Base-by-base conservation (phyloP, 2,113 vertebrate genomes). In the Callithrix jacchus region DNA sequence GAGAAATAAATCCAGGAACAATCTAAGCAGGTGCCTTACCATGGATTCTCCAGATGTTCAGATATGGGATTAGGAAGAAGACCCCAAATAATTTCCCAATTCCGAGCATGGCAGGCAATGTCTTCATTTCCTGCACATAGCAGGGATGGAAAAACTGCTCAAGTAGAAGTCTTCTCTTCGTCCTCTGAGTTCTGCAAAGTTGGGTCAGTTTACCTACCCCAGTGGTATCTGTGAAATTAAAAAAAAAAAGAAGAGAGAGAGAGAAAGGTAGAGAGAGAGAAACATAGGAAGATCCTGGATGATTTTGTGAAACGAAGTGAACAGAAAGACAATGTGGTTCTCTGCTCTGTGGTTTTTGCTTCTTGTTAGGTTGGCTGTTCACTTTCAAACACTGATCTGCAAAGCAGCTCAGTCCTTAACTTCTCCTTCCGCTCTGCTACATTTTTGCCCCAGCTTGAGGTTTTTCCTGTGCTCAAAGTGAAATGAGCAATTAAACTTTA, bases 261-360 rank as follows among this genome's bases (percentile, higher is more conserved):
- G 16, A 91, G 20, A 68, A 27, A 79, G 32, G 40, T 80, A 30
- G 23, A 54, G 47, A 37, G 52, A 96, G 21, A 92, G 49, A 73
- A 93, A 73, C 80, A 32, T 16, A 88, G 17, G 32, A 92, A 92
- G 68, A 92, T 47, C 56, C 18, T 54, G 87, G 71, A 49, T 70
- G 58, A 56, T 73, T 42, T 70, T 74, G n/a, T 91, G 70, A 95
- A 95, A 58, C 49, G 74, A 89, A 47, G 64, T 42, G 91, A 95
- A 8, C 85, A 94, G 86, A 93, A 58, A 89, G 61, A 77, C 32
- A 16, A 61, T 6, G 23, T 30, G 56, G 12, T 76, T 61, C 37
- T 42, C 52, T 86, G 35, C 52, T 83, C 70, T 95, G 97, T 97
- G 97, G 96, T 95, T 98, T 97, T 93, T 94, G 86, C 35, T 95